These are phyloP conservation scores for Tamandua tetradactyla DNA, from an alignment of 2,797 vertebrate species.

Conservation along the genomic window DNA sequence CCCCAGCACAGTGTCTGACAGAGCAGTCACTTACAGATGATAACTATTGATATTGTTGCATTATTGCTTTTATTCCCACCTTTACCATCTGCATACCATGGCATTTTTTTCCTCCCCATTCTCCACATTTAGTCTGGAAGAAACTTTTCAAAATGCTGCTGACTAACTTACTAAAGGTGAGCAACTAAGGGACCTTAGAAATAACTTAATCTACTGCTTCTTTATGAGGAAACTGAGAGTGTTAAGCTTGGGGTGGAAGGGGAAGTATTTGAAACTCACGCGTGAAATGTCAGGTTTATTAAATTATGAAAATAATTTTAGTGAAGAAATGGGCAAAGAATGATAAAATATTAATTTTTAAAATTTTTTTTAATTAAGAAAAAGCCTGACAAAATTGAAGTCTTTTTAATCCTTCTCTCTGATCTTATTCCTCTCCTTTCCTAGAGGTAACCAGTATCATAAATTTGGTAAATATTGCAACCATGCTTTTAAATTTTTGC, in stretches of 20 bases:
- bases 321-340: background rate
- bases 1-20: background rate
- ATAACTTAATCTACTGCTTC: background rate
- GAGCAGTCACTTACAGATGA: slow-evolving; percentile 21
- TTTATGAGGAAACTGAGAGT: background rate
- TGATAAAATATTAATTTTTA: slow-evolving; percentile 9
- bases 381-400: background rate
- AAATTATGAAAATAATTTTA: slow-evolving; percentile 36
- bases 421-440: background rate
- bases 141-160: slow-evolving; percentile 49
- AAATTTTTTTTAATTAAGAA: background rate
- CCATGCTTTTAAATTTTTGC: background rate
- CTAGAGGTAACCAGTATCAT: background rate
- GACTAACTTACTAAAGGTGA: slow-evolving; percentile 59
- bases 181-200: background rate
- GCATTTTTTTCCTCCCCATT: background rate
- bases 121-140: slow-evolving; percentile 21
- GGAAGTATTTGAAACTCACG: background rate
- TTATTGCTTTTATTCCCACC: background rate
- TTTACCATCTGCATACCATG: background rate
- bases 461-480: background rate
- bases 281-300: background rate
- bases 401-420: background rate
- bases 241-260: background rate
- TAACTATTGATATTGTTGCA: slow-evolving; percentile 23